These are phyloP conservation scores for Eupsittula cactorum DNA, from an alignment of 2,113 vertebrate species.

Conservation along the genomic window DNA sequence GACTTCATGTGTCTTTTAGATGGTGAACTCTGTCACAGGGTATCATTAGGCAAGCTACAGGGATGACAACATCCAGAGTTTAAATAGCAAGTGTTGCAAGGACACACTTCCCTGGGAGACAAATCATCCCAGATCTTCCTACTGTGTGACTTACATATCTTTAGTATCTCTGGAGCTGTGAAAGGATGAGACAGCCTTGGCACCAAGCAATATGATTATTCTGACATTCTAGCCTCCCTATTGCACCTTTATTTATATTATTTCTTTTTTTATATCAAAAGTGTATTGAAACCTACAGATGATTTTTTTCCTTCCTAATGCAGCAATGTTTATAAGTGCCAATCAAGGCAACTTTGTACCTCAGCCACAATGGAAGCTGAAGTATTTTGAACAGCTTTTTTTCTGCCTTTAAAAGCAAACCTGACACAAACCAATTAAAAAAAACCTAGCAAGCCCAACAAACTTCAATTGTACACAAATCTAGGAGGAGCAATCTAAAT, in stretches of 20 bases:
- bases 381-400: not conserved
- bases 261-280: not conserved
- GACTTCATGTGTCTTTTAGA: slow-evolving; percentile 22
- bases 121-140: not conserved
- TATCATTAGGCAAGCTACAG: not conserved
- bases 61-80: not conserved
- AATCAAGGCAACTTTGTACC: not conserved
- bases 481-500: not conserved
- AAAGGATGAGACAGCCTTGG: not conserved
- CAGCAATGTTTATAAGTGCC: not conserved
- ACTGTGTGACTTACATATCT: not conserved
- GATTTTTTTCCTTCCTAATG: not conserved
- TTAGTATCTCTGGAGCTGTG: not conserved
- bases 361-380: not conserved
- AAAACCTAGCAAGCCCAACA: not conserved
- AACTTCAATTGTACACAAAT: not conserved
- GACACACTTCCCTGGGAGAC: not conserved
- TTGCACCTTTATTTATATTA: not conserved
- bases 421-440: not conserved
- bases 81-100: not conserved
- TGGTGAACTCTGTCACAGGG: not conserved
- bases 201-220: not conserved
- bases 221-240: not conserved
- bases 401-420: not conserved
- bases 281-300: not conserved